Evolutionary conservation across 2,797 vertebrate species (phyloP), one percentile per base, ranked within the genome.

Genomic region (Sebastes melanostomus): DNA sequence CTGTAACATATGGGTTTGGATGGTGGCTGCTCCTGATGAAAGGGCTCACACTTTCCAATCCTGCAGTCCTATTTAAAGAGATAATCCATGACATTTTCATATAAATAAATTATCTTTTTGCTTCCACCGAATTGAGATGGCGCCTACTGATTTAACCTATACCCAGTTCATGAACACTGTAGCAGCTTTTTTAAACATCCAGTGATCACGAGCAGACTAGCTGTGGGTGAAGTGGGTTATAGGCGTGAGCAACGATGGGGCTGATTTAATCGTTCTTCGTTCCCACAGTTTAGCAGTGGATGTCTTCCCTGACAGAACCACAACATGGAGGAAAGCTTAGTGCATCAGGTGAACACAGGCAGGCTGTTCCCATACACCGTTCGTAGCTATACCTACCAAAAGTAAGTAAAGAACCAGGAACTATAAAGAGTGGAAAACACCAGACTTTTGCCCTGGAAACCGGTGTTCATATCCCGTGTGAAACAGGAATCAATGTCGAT

Each of bases 11-110:
- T 42, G 66, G 59, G 61, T 69, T 76, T 76, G 66, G 24, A 66
- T 34, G 42, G n/a, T 4, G 27, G 32, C 59, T 71, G 58, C 18
- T 71, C 9, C 11, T 73, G 61, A 78, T 81, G 58, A 78, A 84
- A 83, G 63, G 18, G 32, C 22, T 69, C 14, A 32, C 65, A 60
- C 4, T 22, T 80, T 75, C 22, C 29, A 65, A 46, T 68, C n/a
- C 42, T 29, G 6, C 32, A 16, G 52, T 75, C 61, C 22, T 59
- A 25, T 82, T 81, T 78, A 46, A 86, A 78, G 42, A 84, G 20
- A 70, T 66, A 60, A 74, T 72, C 60, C 22, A 13, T 61, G 16
- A 72, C 52, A 76, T 80, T 71, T 78, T 68, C 65, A 82, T 52
- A 46, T 30, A 24, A 46, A 86, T 71, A 62, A 63, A 60, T 78